A percentile compares a stretch with the other conserved stretches of the same genome.
phyloP scores from a whole-genome alignment of 2,888 invertebrate genomes.

The Acanthosepion pharaonis region DNA sequence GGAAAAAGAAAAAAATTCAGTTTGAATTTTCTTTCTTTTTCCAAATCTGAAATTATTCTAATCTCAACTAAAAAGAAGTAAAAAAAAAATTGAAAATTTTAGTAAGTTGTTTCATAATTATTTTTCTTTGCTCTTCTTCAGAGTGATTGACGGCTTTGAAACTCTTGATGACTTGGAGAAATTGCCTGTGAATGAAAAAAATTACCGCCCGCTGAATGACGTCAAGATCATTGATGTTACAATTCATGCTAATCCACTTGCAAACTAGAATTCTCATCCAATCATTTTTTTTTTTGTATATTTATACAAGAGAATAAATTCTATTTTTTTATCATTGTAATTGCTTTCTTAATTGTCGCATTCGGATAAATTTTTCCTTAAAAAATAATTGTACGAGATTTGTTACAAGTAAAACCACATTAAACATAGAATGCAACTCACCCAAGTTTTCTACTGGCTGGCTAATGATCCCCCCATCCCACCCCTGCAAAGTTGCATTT shows the following conservation, averaged over 20 bases:
- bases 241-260: slow-evolving; percentile 98
- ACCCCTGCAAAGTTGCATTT: too few relatives aligned
- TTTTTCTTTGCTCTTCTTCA: slow-evolving; percentile 76
- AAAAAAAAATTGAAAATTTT: not conserved
- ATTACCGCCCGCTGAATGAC: slow-evolving; percentile 89
- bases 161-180: slow-evolving; percentile 96
- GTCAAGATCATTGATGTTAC: slow-evolving; percentile 90
- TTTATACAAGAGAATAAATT: not conserved
- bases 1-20: too few relatives aligned
- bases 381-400: too few relatives aligned
- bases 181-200: slow-evolving; percentile 93
- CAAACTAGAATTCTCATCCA: slow-evolving; percentile 72
- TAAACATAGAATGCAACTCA: too few relatives aligned
- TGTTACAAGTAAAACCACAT: too few relatives aligned
- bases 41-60: too few relatives aligned
- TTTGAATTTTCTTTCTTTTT: too few relatives aligned
- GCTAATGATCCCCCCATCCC: too few relatives aligned
- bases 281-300: not conserved
- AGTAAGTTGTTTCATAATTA: not conserved
- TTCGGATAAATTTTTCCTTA: too few relatives aligned
- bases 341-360: not conserved
- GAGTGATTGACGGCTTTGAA: slow-evolving; percentile 97
- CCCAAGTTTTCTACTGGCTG: too few relatives aligned
- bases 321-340: not conserved
- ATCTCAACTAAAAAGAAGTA: too few relatives aligned